A percentile compares a stretch with the other conserved stretches of the same genome.
Conservation (phyloP, 53 echinoderm and acorn worm species). For the Patiria pectinifera region DNA sequence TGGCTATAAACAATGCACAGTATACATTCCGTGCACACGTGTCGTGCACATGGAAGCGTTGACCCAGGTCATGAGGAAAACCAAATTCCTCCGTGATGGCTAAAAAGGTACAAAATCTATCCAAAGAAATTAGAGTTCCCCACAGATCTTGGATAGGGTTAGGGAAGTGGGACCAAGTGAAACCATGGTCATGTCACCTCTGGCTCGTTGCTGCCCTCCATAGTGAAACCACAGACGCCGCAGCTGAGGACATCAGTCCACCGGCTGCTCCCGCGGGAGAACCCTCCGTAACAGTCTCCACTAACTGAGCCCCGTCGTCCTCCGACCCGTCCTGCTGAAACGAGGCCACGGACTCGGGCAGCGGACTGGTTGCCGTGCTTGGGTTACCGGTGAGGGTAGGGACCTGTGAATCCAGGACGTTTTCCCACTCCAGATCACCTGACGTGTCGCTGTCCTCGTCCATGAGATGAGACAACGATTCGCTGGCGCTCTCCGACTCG, state of each 20-base stretch:
- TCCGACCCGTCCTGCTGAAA: slow-evolving; percentile 67
- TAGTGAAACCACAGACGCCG: slow-evolving; percentile 90
- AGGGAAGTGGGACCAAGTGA: neutral
- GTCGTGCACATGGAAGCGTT: too few relatives aligned
- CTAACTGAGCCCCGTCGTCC: slow-evolving; percentile 24
- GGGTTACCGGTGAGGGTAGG: slow-evolving; percentile 65
- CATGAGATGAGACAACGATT: slow-evolving; percentile 56
- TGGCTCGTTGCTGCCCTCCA: slow-evolving; percentile 96
- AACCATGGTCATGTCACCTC: slow-evolving; percentile 25
- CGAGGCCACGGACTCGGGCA: slow-evolving; percentile 56
- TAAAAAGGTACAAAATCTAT: too few relatives aligned
- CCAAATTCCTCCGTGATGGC: too few relatives aligned
- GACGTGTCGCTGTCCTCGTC: slow-evolving; percentile 71
- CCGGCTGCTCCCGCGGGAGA: slow-evolving; percentile 69
- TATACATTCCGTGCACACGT: too few relatives aligned
- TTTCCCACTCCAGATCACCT: slow-evolving; percentile 92
- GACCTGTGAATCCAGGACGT: slow-evolving; percentile 73
- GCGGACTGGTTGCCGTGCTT: slow-evolving; percentile 52
- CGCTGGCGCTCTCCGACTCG: slow-evolving; percentile 77
- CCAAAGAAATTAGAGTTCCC: too few relatives aligned
- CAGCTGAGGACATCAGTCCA: slow-evolving; percentile 95
- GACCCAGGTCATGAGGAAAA: too few relatives aligned
- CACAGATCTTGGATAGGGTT: neutral
- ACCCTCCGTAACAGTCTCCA: slow-evolving; percentile 5
- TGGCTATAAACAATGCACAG: too few relatives aligned